Conservation (phyloP, 2,113 vertebrate species). For the Catharus fuscescens region DNA sequence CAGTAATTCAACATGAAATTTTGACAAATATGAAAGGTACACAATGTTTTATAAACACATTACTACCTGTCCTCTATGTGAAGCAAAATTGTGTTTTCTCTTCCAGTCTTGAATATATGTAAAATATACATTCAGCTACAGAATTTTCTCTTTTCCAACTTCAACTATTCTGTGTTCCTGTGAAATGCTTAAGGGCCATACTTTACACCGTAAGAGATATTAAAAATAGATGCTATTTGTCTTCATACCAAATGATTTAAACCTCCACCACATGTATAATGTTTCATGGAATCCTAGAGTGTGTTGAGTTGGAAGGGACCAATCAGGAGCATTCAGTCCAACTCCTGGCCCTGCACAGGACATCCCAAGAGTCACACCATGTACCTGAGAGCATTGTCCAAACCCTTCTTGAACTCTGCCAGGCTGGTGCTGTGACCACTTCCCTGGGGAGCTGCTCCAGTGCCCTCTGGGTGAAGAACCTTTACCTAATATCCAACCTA, state of each 20-base stretch:
- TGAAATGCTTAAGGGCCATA: neutral
- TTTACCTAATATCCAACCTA: neutral
- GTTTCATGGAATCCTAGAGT: neutral
- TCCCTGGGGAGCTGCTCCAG: neutral
- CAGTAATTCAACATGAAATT: neutral
- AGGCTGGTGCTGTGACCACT: neutral
- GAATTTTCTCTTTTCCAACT: neutral
- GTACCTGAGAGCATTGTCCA: fast-evolving
- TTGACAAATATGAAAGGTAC: neutral
- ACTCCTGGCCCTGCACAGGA: neutral
- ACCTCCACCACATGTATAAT: neutral
- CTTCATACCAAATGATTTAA: neutral
- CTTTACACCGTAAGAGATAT: neutral
- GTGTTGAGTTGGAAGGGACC: neutral
- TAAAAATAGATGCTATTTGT: neutral
- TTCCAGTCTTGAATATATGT: neutral
- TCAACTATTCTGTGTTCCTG: neutral
- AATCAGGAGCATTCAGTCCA: fast-evolving
- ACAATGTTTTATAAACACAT: neutral
- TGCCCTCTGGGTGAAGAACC: neutral
- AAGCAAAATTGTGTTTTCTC: neutral
- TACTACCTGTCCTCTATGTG: neutral
- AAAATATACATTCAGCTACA: neutral
- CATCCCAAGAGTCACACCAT: fast-evolving
- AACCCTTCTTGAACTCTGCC: neutral